phyloP scores from a whole-genome alignment of 2,113 vertebrate species.

The Atlantisia rogersi region DNA sequence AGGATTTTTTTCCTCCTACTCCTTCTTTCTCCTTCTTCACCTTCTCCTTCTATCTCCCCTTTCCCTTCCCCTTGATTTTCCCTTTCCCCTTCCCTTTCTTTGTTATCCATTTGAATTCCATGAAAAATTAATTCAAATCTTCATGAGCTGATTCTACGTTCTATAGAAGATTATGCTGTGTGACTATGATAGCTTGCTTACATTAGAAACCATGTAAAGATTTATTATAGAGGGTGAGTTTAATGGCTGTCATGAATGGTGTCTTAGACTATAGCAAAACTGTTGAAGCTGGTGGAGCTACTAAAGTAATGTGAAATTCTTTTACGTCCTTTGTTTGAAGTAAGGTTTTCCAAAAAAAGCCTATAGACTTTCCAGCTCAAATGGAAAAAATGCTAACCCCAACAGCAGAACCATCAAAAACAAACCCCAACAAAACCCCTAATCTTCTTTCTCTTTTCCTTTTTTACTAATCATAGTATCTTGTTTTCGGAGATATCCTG shows the following conservation, averaged over 20 bases:
- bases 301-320: background rate
- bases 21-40: background rate
- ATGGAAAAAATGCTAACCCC: background rate
- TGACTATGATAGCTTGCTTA: background rate
- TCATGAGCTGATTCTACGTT: background rate
- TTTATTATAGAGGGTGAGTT: background rate
- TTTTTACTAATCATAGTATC: background rate
- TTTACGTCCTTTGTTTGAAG: background rate
- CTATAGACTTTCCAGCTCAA: background rate
- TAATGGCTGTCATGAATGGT: background rate
- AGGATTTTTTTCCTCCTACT: background rate
- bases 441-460: background rate
- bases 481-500: background rate
- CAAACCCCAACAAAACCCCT: too few species aligned
- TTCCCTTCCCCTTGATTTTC: background rate
- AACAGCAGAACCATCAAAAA: too few species aligned
- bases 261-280: background rate
- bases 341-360: background rate
- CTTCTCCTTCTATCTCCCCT: background rate
- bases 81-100: background rate
- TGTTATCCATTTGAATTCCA: background rate
- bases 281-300: background rate
- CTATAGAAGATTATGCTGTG: background rate
- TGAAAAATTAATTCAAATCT: background rate
- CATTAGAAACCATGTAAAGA: background rate